Conservation (phyloP, 64 coral and sea anemone genomes). For the Astreopora myriophthalma region DNA sequence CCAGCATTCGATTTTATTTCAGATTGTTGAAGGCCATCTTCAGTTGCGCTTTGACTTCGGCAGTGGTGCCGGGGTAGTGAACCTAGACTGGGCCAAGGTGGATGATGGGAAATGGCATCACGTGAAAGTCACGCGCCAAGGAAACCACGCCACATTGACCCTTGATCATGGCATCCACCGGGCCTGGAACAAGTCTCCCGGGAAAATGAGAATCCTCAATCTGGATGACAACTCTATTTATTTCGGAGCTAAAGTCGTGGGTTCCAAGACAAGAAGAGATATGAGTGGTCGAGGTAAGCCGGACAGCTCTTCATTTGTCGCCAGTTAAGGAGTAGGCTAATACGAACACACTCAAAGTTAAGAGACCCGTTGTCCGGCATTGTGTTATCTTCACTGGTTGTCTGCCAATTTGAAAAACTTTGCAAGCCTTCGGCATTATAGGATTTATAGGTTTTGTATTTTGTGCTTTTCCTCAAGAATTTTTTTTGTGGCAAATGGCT, state of each 20-base stretch:
- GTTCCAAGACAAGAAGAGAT: slow-evolving; percentile 42
- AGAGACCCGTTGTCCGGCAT: too few species aligned
- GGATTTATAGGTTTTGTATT: too few species aligned
- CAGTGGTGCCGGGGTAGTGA: slow-evolving; percentile 83
- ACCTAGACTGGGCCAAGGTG: slow-evolving; percentile 81
- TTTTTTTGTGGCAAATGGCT: too few species aligned
- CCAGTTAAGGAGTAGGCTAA: too few species aligned
- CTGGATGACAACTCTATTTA: slow-evolving; percentile 88
- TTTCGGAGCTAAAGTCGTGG: slow-evolving; percentile 91
- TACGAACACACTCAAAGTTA: too few species aligned
- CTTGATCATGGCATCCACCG: slow-evolving; percentile 79
- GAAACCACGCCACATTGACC: slow-evolving; percentile 90
- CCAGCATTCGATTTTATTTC: neutral
- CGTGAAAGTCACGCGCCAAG: slow-evolving; percentile 86
- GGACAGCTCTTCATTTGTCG: too few species aligned
- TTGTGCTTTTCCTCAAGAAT: too few species aligned
- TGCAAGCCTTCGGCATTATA: too few species aligned
- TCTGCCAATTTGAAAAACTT: too few species aligned
- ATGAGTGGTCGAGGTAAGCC: slow-evolving; percentile 50
- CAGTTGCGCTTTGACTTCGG: slow-evolving; percentile 97
- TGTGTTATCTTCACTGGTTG: too few species aligned
- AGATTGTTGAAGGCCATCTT: slow-evolving; percentile 89
- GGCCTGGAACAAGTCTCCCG: slow-evolving; percentile 80
- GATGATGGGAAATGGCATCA: slow-evolving; percentile 98
- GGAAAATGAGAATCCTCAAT: slow-evolving; percentile 96